Evolutionary conservation across 2,888 invertebrate genomes (phyloP).

Genomic region (Leptothorax acervorum): DNA sequence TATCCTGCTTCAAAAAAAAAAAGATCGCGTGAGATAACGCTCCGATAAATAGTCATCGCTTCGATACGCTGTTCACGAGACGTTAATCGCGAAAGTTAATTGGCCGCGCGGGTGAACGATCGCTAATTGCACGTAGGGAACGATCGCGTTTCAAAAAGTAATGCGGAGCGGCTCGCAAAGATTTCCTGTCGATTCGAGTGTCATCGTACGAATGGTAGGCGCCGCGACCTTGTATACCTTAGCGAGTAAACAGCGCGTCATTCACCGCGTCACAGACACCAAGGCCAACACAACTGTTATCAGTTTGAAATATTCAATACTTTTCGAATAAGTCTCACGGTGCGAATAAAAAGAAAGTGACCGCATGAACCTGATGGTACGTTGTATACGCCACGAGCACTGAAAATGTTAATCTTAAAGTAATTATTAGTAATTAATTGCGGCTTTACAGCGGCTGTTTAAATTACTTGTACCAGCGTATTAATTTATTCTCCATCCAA

Average conservation of each 20-base stretch:
- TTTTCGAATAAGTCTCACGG: background rate
- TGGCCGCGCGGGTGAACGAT: background rate
- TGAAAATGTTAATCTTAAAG: background rate
- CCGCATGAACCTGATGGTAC: background rate
- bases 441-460: background rate
- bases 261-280: background rate
- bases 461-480: background rate
- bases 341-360: background rate
- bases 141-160: background rate
- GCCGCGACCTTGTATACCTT: background rate
- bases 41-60: background rate
- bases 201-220: background rate
- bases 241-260: background rate
- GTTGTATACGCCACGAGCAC: background rate
- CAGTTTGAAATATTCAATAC: background rate
- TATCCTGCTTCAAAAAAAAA: background rate
- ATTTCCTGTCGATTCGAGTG: background rate
- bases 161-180: background rate
- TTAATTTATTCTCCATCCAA: background rate
- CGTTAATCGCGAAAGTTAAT: conserved; percentile 5
- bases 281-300: background rate
- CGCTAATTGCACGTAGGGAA: background rate
- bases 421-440: background rate
- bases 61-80: background rate
- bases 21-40: conserved; percentile 2